Evolutionary conservation across 2,888 invertebrate species (phyloP).

Genomic region (Dermolepida albohirtum): DNA sequence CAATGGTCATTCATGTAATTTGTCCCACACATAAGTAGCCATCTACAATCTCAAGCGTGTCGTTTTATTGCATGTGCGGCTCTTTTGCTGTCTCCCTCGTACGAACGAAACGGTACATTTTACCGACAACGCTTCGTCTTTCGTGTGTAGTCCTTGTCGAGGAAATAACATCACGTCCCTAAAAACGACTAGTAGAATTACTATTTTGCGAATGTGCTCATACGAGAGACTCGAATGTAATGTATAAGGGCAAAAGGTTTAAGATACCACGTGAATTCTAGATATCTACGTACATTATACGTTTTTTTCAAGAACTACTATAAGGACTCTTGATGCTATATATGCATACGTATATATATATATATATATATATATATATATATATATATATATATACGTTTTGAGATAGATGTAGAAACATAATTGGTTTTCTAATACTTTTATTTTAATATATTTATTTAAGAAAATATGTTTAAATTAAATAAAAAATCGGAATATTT

Average conservation of each 20-base stretch:
- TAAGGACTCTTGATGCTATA: too few species aligned
- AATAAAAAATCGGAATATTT: too few species aligned
- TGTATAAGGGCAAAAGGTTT: slow-evolving; percentile 15
- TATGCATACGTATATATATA: too few species aligned
- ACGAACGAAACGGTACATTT: slow-evolving; percentile 10
- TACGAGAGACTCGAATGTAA: slow-evolving; percentile 21
- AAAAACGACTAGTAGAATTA: slow-evolving; percentile 25
- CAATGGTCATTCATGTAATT: slow-evolving; percentile 45
- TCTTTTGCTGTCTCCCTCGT: slow-evolving; percentile 12
- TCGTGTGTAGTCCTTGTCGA: slow-evolving; percentile 17
- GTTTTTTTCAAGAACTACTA: too few species aligned
- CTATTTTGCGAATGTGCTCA: slow-evolving; percentile 32
- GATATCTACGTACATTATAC: not conserved
- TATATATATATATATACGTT: too few species aligned
- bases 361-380: too few species aligned
- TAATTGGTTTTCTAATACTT: too few species aligned
- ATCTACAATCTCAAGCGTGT: slow-evolving; percentile 43
- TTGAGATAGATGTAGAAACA: too few species aligned
- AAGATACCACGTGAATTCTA: slow-evolving; percentile 9
- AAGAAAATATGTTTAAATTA: too few species aligned
- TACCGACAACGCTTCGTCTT: slow-evolving; percentile 13
- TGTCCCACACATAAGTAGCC: slow-evolving; percentile 48
- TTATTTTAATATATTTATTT: too few species aligned
- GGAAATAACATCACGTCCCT: slow-evolving; percentile 38
- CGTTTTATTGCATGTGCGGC: slow-evolving; percentile 38